phyloP scores from a whole-genome alignment of 2,113 vertebrate genomes.

The Orcinus orca region DNA sequence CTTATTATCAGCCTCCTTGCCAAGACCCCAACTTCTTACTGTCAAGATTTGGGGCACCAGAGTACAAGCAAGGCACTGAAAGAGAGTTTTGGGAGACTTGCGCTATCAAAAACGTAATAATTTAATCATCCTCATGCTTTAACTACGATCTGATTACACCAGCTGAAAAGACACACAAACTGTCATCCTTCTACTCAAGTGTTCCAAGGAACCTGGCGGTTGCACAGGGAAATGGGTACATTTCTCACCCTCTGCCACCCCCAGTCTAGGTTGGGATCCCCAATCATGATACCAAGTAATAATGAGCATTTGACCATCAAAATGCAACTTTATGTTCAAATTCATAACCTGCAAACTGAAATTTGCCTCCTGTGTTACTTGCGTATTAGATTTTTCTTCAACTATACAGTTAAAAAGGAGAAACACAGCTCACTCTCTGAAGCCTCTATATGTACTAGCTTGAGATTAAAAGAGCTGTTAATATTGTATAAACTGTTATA shows the following conservation, averaged over 20 bases:
- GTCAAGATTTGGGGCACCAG: neutral
- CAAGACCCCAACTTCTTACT: neutral
- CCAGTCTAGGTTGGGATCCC: neutral
- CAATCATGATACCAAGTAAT: neutral
- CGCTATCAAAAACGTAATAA: neutral
- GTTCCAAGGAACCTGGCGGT: neutral
- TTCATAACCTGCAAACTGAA: neutral
- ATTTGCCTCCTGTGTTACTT: neutral
- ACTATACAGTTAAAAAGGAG: neutral
- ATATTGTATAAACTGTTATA: constrained; percentile 57
- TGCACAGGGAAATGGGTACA: neutral
- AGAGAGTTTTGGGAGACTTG: neutral
- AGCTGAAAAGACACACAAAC: neutral
- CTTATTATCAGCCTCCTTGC: neutral
- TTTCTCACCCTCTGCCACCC: neutral
- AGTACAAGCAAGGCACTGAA: neutral
- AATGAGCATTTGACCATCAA: neutral
- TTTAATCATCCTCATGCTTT: neutral
- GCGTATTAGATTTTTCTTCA: constrained; percentile 40
- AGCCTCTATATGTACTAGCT: constrained; percentile 22
- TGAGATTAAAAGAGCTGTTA: constrained; percentile 58
- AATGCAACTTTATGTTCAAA: neutral
- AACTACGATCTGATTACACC: neutral
- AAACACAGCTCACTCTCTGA: neutral
- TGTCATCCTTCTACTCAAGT: neutral